Base-by-base conservation (phyloP, 2,888 invertebrate genomes). In the Rhogogaster chlorosoma region DNA sequence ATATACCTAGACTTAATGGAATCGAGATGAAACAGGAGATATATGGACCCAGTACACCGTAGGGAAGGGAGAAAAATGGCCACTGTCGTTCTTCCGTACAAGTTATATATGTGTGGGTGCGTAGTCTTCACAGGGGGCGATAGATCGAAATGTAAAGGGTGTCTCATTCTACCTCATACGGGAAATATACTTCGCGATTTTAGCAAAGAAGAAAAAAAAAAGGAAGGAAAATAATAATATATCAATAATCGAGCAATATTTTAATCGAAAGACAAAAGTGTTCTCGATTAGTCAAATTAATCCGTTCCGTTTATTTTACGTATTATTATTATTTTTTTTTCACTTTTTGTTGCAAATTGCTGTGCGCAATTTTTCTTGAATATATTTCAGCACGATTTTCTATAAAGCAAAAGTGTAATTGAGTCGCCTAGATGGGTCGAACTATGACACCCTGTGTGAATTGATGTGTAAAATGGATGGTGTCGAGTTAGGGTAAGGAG, bases 1-100 rank as follows among this genome's bases (percentile, higher is more conserved):
- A 70, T 70, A 70, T 36, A 61, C 61, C 61, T 61, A 61, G 70
- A 70, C 18, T 70, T 70, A 36, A 70, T 70, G 70, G 70, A 70
- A 70, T 26, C 70, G 32, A 70, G 70, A 70, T 70, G 36, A 70
- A 70, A 70, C 70, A 18, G 70, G 70, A 36, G 32, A 36, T 70
- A 70, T 70, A 70, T 70, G 36, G 70, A 36, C 36, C 32, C 29
- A 32, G 29, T 15, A 29, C 4, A 67, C 67, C 29, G 26, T 61
- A 4, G 61, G n/a, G 32, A 36, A 26, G 70, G 15, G 32, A 36
- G 18, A 70, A 70, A 36, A 70, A 70, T 70, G 70, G 70, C 36
- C 36, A 36, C 36, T 70, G 36, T 36, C 70, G 36, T 70, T 70
- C 36, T 70, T 70, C n/a, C 61, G 26, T 61, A 26, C n/a, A 29